Conservation (phyloP, 1,140 invertebrate genomes). For the Drosophila willistoni region DNA sequence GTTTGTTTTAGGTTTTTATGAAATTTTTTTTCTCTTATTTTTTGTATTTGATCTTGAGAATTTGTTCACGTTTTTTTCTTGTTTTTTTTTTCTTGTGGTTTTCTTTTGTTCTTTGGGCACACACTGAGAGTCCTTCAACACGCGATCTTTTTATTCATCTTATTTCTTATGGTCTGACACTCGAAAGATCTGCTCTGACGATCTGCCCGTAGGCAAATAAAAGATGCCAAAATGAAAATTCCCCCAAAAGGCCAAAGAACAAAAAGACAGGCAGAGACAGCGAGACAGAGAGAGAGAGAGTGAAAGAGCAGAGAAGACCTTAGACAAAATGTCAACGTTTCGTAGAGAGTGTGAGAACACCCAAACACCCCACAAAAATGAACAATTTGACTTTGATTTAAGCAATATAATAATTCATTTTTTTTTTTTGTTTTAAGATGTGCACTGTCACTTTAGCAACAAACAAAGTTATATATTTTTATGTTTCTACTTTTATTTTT, state of each 20-base stretch:
- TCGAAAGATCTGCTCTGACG: slow-evolving; percentile 40
- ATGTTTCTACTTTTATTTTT: background rate
- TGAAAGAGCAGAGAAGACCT: background rate
- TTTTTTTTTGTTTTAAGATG: background rate
- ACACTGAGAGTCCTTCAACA: slow-evolving; percentile 46
- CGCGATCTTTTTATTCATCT: slow-evolving; percentile 28
- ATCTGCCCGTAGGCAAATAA: slow-evolving; percentile 37
- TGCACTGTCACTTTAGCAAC: background rate
- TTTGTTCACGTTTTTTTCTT: slow-evolving; percentile 44
- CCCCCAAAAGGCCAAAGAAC: slow-evolving; percentile 8
- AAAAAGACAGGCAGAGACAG: slow-evolving; percentile 8
- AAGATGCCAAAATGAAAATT: slow-evolving; percentile 17
- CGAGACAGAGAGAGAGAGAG: slow-evolving; percentile 37
- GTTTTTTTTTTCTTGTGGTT: slow-evolving; percentile 25
- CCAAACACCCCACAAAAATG: slow-evolving; percentile 29
- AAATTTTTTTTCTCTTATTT: background rate
- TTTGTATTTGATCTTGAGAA: slow-evolving; percentile 29
- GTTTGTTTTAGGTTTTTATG: background rate
- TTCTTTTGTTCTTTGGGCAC: slow-evolving; percentile 38
- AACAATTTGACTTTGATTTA: slow-evolving; percentile 32
- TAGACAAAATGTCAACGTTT: slow-evolving; percentile 10
- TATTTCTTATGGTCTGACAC: slow-evolving; percentile 31
- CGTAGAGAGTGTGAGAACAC: slow-evolving; percentile 27
- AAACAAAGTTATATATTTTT: too few relatives aligned
- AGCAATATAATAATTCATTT: background rate